These are phyloP conservation scores for Clarias batrachus DNA, from an alignment of 2,113 vertebrate species.

Conservation along the genomic window DNA sequence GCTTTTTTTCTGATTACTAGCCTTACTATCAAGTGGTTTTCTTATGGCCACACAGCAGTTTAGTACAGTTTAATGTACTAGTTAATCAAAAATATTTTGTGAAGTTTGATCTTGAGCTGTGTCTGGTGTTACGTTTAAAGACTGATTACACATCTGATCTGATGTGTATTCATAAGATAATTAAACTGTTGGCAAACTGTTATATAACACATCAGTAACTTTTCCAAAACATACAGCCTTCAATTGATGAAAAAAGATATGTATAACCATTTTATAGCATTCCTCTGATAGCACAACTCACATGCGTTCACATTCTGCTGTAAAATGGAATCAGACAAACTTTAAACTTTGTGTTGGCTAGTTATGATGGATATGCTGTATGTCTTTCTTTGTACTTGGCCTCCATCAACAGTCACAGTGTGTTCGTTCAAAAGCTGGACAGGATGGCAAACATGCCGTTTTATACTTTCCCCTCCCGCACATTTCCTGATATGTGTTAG, in stretches of 20 bases:
- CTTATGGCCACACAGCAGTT: too few relatives aligned
- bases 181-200: not conserved
- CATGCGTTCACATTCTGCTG: conserved; percentile 37
- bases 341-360: conserved; percentile 49
- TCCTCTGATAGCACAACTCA: conserved; percentile 10
- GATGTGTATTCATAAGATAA: not conserved
- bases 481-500: conserved; percentile 47
- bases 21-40: too few relatives aligned
- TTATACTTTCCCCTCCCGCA: conserved; percentile 51
- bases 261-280: conserved; percentile 2
- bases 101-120: not conserved
- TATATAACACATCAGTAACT: not conserved
- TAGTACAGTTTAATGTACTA: not conserved
- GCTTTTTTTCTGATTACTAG: too few relatives aligned
- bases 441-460: conserved; percentile 50
- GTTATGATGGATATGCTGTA: conserved; percentile 56
- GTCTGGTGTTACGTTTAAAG: not conserved
- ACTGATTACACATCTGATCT: not conserved
- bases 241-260: not conserved
- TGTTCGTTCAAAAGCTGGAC: conserved; percentile 52
- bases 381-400: conserved; percentile 62
- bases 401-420: conserved; percentile 59
- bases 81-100: not conserved
- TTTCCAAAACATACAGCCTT: not conserved
- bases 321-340: conserved; percentile 57